phyloP scores from a whole-genome alignment of 2,113 vertebrate genomes.

The Halcyon malimbica region DNA sequence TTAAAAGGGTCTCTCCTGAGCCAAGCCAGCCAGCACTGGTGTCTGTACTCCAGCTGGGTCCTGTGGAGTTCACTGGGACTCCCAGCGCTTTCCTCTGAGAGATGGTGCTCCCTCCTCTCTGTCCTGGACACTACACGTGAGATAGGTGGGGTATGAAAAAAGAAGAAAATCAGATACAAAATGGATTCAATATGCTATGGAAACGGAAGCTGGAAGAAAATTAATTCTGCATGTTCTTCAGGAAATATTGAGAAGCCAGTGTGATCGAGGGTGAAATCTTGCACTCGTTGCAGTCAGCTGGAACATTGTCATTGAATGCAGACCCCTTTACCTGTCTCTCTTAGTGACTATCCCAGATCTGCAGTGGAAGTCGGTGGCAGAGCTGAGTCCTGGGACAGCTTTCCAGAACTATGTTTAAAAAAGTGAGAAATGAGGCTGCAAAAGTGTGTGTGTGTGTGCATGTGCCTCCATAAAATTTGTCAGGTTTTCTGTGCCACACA shows the following conservation, averaged over 20 bases:
- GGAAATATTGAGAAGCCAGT: not conserved
- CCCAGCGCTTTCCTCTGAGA: not conserved
- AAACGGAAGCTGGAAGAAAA: not conserved
- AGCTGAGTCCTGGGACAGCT: not conserved
- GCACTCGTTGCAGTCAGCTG: not conserved
- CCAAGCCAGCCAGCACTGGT: not conserved
- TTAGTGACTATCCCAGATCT: not conserved
- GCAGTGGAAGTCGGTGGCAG: not conserved
- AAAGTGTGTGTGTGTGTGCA: accelerated
- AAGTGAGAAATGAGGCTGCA: not conserved
- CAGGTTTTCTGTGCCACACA: not conserved
- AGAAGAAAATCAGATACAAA: not conserved
- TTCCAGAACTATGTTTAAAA: not conserved
- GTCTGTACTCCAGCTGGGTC: not conserved
- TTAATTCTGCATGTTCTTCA: not conserved
- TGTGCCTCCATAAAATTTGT: not conserved
- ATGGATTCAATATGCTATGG: not conserved
- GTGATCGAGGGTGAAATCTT: not conserved
- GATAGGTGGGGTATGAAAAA: not conserved
- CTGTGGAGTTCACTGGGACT: not conserved
- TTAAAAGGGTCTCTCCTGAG: not conserved
- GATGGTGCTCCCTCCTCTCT: not conserved
- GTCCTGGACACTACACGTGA: not conserved
- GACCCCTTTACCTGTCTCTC: not conserved
- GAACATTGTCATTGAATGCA: not conserved